Base-by-base conservation (phyloP, 2,888 invertebrate genomes). In the Idaea biselata region DNA sequence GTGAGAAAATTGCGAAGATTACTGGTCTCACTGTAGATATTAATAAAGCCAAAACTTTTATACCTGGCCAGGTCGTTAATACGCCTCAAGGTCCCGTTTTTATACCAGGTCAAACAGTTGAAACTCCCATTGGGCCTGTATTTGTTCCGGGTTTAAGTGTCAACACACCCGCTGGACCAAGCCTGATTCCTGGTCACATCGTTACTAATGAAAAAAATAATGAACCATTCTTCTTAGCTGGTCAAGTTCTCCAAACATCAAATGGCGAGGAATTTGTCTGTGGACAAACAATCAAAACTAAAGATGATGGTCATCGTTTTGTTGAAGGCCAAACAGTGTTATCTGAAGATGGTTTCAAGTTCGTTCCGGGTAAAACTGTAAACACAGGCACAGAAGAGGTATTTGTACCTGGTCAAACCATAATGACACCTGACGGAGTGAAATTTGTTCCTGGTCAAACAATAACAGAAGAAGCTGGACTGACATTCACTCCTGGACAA, bases 131-230 rank as follows among this genome's bases (percentile, higher is more conserved):
- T 65, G 96, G 96, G 0, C 90, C 93, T 14, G 87, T 94, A 60
- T 97, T 96, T 82, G 94, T 96, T 54, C 96, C 96, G 18, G 96
- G 96, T 1, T 93, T 96, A 65, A 95, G 95, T 56, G 93, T 96
- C 16, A 93, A 94, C 72, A 94, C 95, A 1, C 94, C 95, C 18
- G 91, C 93, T 58, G 95, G 95, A 31, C 95, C 95, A 0, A 93
- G 94, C 31, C 87, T 96, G 17, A 93, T 96, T 68, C 95, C 96
- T n/a, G 97, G 96, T 1, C 94, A 96, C 74, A 94, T 96, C 68
- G 89, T 96, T 60, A 93, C 92, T 25, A 93, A 94, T 67, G 93
- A 94, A 73, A 89, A 86, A 68, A 93, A 93, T 62, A 93, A 93
- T 59, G 92, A 93, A 60, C 93, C 95, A 0, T 93, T 95, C 68